phyloP scores from a whole-genome alignment of 2,113 vertebrate species.

The Lepus europaeus region DNA sequence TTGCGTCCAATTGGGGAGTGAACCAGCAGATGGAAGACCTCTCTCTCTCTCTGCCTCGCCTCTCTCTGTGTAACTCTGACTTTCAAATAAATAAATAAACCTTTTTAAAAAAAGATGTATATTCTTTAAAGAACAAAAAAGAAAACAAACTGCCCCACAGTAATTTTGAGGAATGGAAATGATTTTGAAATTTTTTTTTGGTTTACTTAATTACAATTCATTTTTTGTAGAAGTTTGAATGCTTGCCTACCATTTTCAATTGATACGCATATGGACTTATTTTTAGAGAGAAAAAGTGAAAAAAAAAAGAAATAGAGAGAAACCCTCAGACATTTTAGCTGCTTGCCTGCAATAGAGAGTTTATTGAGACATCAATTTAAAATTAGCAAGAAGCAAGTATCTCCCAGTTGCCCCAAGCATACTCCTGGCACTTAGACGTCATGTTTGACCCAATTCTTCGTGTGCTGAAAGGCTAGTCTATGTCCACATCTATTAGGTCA shows the following conservation, averaged over 20 bases:
- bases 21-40: too few species aligned
- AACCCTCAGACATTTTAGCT: background rate
- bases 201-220: background rate
- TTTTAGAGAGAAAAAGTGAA: background rate
- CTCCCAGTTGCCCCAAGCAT: background rate
- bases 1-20: too few species aligned
- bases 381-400: constrained; percentile 25
- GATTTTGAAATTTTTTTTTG: background rate
- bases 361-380: constrained; percentile 33
- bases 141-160: background rate
- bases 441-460: background rate
- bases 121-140: constrained; percentile 3
- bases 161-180: constrained; percentile 7
- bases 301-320: background rate
- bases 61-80: too few species aligned
- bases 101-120: background rate
- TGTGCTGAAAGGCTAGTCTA: background rate
- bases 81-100: too few species aligned
- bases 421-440: background rate
- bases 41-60: too few species aligned
- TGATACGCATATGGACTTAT: background rate
- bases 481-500: background rate
- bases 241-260: background rate
- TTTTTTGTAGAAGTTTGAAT: background rate
- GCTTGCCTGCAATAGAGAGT: background rate